Evolutionary conservation across 1,140 invertebrate genomes (phyloP).

Genomic region (Helicoverpa zea): DNA sequence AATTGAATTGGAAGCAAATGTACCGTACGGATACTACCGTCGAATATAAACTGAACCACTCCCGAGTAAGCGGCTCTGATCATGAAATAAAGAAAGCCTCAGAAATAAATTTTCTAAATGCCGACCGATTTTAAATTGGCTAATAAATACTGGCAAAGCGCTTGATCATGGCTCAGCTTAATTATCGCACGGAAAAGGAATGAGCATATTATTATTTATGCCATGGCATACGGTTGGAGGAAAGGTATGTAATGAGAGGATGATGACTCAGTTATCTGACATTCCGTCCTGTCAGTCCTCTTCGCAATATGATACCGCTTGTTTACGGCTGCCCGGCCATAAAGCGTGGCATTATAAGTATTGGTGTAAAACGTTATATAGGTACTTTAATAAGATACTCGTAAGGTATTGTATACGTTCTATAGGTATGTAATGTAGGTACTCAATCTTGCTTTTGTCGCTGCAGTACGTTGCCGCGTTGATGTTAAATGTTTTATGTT

Average conservation of each 20-base stretch:
- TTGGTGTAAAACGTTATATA: too few species aligned
- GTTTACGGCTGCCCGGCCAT: background rate
- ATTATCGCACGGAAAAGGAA: conserved; percentile 47
- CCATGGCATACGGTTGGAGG: background rate
- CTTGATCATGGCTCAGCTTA: conserved; percentile 49
- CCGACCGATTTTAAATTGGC: conserved; percentile 60
- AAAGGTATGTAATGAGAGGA: conserved; percentile 64
- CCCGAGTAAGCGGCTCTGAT: conserved; percentile 69
- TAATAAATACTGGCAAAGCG: conserved; percentile 39
- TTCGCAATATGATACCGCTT: conserved; percentile 39
- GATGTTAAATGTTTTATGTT: background rate
- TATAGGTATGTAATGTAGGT: too few species aligned
- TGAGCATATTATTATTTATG: conserved; percentile 22
- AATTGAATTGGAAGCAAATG: conserved; percentile 85
- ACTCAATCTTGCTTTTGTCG: background rate
- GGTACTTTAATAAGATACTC: too few species aligned
- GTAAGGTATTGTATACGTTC: too few species aligned
- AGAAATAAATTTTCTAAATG: conserved; percentile 61
- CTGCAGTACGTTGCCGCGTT: background rate
- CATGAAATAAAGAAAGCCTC: conserved; percentile 64
- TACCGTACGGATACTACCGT: conserved; percentile 77
- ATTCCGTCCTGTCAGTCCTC: conserved; percentile 56
- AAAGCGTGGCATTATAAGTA: background rate
- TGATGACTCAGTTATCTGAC: conserved; percentile 62
- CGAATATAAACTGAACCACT: conserved; percentile 81